Base-by-base conservation (phyloP, 2,888 invertebrate genomes). In the Itoplectis maculator region DNA sequence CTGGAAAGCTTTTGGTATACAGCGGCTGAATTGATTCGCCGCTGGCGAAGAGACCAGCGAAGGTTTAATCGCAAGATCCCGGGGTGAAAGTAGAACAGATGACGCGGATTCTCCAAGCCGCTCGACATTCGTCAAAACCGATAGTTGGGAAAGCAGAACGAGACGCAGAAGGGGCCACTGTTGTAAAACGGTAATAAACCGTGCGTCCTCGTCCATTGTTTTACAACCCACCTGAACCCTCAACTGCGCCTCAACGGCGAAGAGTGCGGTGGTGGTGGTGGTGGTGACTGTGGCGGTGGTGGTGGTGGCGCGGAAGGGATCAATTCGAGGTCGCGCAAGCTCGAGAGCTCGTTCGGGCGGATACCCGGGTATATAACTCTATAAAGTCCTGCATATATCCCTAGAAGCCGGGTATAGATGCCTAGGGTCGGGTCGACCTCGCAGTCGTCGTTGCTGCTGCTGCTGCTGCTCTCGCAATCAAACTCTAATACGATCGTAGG, bases 311-410 rank as follows among this genome's bases (percentile, higher is more conserved):
- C 56, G 84, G 80, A 66, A 87, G 86, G 77, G 91, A 90, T 51
- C 90, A 85, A 66, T 87, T 84, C 49, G 87, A 88, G 63, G 88
- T 86, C 69, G 82, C 84, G 35, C 87, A 86, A 84, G 87, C 37
- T 56, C 54, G 69, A 42, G 18, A 40, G 37, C 69, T 70, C 54
- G 23, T 20, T 51, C 40, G 23, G 23, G 23, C n/a, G 54, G 69
- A 20, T 70, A 70, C 69, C 42, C 86, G 66, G 86, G 78, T 74
- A 82, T 83, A 81, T 61, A 83, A 82, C 82, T 75, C 76, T 54
- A 80, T 85, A 87, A 83, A 88, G 76, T 79, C 56, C 59, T 85
- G 80, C 76, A 45, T 70, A 70, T 70, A 42, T 23, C n/a, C 42
- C 42, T 51, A 29, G 54, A 56, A 54, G 42, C 59, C 49, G 13